Evolutionary conservation across 1,140 invertebrate species (phyloP).

Genomic region (Drosophila fuyamai): DNA sequence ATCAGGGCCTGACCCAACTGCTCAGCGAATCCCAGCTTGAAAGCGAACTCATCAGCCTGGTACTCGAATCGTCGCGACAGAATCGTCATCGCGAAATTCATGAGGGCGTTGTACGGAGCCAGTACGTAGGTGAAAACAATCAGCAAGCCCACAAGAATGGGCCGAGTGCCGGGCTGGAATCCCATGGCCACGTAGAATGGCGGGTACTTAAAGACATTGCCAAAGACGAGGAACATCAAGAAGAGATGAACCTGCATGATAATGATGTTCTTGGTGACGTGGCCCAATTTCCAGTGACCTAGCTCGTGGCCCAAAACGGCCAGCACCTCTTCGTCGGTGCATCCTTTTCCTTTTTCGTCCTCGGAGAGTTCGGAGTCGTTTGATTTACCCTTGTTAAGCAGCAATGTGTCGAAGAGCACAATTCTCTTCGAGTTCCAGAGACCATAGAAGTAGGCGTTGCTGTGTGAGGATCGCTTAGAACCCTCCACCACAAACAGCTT

Average conservation of each 20-base stretch:
- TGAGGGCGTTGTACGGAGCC: conserved; percentile 95
- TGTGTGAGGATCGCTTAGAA: conserved; percentile 97
- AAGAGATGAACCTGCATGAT: conserved; percentile 91
- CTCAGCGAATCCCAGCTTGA: conserved; percentile 89
- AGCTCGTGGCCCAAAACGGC: conserved; percentile 98
- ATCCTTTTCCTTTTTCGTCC: conserved; percentile 89
- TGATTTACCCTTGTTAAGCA: conserved; percentile 77
- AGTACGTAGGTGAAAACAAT: conserved; percentile 97
- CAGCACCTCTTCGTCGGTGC: conserved; percentile 96
- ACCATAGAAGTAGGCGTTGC: conserved; percentile 99
- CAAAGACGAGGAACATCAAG: conserved; percentile 95
- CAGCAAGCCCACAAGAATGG: conserved; percentile 96
- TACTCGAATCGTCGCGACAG: conserved; percentile 95
- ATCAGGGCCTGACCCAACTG: conserved; percentile 92
- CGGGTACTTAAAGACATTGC: conserved; percentile 92
- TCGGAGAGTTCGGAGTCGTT: conserved; percentile 84
- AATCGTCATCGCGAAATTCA: conserved; percentile 89
- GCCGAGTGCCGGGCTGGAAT: conserved; percentile 91
- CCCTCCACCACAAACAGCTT: conserved; percentile 99
- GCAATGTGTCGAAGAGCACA: conserved; percentile 98
- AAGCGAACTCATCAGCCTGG: conserved; percentile 98
- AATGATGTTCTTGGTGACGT: conserved; percentile 94
- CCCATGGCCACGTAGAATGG: conserved; percentile 94
- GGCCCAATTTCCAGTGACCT: conserved; percentile 98
- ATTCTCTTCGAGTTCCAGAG: conserved; percentile 99